Percentiles rank a stretch among this genome's conserved stretches.
These are phyloP conservation scores for Ctena decussata DNA, from an alignment of 2,888 invertebrate species.

Conservation along the genomic window DNA sequence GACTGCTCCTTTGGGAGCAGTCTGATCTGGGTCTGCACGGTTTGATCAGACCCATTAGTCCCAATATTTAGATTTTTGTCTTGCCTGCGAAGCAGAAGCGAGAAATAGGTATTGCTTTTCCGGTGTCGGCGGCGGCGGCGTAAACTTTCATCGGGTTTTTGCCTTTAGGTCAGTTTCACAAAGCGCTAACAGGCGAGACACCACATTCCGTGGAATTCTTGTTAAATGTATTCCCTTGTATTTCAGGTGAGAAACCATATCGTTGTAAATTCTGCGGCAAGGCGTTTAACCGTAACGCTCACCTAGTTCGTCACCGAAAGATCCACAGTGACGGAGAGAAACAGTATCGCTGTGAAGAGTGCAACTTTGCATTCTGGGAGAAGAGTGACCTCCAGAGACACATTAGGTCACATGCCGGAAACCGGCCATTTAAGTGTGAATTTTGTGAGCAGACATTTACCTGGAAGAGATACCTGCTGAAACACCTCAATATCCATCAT, in stretches of 20 bases:
- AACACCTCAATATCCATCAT: slow-evolving; percentile 57
- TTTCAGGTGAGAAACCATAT: slow-evolving; percentile 65
- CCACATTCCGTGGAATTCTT: too few relatives aligned
- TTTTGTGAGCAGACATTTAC: slow-evolving; percentile 66
- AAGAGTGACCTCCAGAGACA: slow-evolving; percentile 63
- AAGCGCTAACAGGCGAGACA: too few relatives aligned
- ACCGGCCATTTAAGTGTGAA: slow-evolving; percentile 58
- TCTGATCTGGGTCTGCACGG: too few relatives aligned
- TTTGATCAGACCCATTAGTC: too few relatives aligned
- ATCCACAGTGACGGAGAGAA: slow-evolving; percentile 62
- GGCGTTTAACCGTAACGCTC: slow-evolving; percentile 64
- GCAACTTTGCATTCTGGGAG: slow-evolving; percentile 67
- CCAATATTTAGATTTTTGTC: too few relatives aligned
- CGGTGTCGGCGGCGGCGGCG: too few relatives aligned
- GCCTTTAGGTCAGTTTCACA: too few relatives aligned
- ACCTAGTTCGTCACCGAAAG: slow-evolving; percentile 59
- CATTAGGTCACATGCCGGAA: slow-evolving; percentile 60
- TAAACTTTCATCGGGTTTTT: too few relatives aligned
- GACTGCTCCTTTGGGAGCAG: too few relatives aligned
- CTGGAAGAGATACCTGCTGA: slow-evolving; percentile 61
- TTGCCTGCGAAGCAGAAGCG: too few relatives aligned
- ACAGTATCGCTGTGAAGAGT: slow-evolving; percentile 58
- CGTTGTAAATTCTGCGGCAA: slow-evolving; percentile 65
- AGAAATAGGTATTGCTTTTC: too few relatives aligned
- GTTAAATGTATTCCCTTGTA: neutral